These are phyloP conservation scores for Apus apus DNA, from an alignment of 2,113 vertebrate genomes.

Conservation along the genomic window DNA sequence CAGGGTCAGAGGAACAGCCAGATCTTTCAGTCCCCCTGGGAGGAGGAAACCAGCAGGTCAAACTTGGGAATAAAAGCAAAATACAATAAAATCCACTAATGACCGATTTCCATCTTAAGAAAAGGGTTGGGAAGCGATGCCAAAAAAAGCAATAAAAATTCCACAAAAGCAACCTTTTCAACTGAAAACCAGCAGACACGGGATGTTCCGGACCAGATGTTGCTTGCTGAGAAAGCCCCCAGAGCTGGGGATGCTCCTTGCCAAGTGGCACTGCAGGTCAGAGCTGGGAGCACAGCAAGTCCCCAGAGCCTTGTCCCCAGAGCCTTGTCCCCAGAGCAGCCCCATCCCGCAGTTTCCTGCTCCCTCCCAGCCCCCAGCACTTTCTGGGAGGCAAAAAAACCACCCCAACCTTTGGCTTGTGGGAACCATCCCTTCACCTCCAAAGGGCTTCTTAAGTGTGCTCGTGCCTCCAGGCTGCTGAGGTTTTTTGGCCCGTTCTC, in stretches of 20 bases:
- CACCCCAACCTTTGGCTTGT: background rate
- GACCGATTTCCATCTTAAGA: constrained; percentile 31
- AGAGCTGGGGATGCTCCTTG: background rate
- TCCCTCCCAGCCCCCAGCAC: background rate
- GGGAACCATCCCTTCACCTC: background rate
- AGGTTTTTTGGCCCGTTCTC: background rate
- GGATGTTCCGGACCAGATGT: constrained; percentile 48
- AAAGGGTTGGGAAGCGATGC: background rate
- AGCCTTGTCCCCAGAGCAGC: background rate
- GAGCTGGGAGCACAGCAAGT: background rate
- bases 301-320: background rate
- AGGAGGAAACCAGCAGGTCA: background rate
- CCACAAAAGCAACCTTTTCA: constrained; percentile 53
- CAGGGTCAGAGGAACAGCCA: background rate
- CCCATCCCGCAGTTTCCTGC: background rate
- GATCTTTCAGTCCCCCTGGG: background rate
- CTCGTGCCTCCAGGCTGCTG: background rate
- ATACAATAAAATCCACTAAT: constrained; percentile 14
- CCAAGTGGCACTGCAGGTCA: rapidly evolving
- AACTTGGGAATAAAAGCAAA: constrained; percentile 45
- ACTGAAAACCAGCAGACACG: background rate
- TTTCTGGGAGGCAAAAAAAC: background rate
- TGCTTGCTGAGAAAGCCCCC: background rate
- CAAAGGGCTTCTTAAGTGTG: background rate
- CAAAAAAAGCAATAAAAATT: constrained; percentile 67